phyloP scores from a whole-genome alignment of 2,888 invertebrate genomes.

The Diaphora mendica region DNA sequence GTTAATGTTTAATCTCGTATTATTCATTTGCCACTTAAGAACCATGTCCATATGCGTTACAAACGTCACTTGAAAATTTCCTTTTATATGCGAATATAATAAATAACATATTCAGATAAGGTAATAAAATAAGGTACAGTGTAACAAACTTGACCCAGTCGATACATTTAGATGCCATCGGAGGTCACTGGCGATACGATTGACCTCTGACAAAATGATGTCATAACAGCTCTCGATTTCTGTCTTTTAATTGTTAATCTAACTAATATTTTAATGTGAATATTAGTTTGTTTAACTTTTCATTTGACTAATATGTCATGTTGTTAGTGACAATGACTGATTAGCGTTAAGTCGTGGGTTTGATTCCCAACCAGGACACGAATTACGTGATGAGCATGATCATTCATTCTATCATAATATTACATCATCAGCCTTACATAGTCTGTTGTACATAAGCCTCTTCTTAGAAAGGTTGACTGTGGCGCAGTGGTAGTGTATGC shows the following conservation, averaged over 20 bases:
- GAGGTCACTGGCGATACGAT: constrained; percentile 18
- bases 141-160: constrained; percentile 44
- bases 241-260: not conserved
- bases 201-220: constrained; percentile 15
- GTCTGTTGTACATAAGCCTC: too few relatives aligned
- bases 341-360: too few relatives aligned
- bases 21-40: not conserved
- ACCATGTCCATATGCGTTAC: not conserved
- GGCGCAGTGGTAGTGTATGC: too few relatives aligned
- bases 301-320: not conserved
- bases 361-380: too few relatives aligned
- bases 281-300: not conserved
- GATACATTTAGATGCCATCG: constrained; percentile 22
- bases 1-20: not conserved
- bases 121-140: constrained; percentile 29
- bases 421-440: too few relatives aligned
- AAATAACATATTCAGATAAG: constrained; percentile 30
- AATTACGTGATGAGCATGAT: too few relatives aligned
- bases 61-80: not conserved
- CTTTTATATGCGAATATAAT: constrained; percentile 9
- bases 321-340: not conserved
- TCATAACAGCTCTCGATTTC: constrained; percentile 14
- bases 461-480: too few relatives aligned
- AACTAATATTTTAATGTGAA: not conserved
- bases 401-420: too few relatives aligned